Percentiles rank a stretch among this genome's conserved stretches.
Conservation (phyloP, 2,797 vertebrate species). For the Paguma larvata region DNA sequence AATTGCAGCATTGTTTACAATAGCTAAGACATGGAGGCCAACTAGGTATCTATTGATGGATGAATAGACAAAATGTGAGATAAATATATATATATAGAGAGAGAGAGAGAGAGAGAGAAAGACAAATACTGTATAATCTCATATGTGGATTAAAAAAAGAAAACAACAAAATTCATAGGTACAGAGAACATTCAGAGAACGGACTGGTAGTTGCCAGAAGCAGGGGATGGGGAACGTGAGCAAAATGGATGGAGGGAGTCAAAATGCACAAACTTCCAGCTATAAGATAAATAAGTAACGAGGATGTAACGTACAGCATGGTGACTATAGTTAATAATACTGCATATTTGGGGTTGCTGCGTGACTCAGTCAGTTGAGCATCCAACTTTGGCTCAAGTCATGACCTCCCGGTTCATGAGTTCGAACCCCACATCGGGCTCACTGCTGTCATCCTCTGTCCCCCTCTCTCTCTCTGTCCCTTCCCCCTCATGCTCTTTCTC, state of each 20-base stretch:
- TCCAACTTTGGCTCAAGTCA: no score
- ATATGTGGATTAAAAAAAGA: background rate
- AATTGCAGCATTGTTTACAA: background rate
- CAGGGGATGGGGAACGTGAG: background rate
- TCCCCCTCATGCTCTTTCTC: no score
- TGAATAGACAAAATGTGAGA: background rate
- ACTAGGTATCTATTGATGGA: background rate
- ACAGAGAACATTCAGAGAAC: background rate
- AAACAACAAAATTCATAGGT: background rate
- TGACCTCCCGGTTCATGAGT: no score
- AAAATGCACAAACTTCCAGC: background rate
- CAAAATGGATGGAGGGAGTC: background rate
- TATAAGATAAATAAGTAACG: background rate
- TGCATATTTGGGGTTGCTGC: background rate
- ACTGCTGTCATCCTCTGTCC: no score
- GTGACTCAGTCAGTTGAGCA: background rate
- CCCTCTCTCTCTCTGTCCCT: no score
- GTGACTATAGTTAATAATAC: background rate
- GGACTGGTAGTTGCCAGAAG: background rate
- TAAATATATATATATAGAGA: background rate
- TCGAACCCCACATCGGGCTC: no score
- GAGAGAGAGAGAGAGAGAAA: background rate
- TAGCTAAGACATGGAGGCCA: background rate
- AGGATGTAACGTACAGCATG: background rate
- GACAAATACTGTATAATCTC: background rate